Base-by-base conservation (phyloP, 2,797 vertebrate species). In the Melanotaenia trifasciata region DNA sequence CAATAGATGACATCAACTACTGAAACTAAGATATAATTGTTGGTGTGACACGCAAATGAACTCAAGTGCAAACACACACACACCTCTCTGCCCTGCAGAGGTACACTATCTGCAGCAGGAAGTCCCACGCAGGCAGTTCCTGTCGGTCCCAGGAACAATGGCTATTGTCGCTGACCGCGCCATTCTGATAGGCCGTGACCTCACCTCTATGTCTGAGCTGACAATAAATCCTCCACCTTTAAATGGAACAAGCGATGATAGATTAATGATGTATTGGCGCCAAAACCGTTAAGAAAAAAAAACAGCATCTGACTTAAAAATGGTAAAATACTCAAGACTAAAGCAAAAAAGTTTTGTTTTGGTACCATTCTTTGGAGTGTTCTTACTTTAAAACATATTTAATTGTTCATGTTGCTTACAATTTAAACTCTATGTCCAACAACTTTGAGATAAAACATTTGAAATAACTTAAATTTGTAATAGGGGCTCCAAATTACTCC, bases 81-180 rank as follows among this genome's bases (percentile, higher is more conserved):
- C 81, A 77, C 82, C 87, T 92, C 90, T 83, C 81, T 89, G 79
- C 85, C 84, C 84, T 67, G 84, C 62, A 76, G 91, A 86, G 89
- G 87, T 84, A 74, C 89, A 75, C 86, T 93, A 93, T 93, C 83
- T 86, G 87, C 84, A 72, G 85, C 90, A 94, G 95, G 93, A 96
- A 95, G 93, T 92, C 84, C 85, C 80, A 82, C 35, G 83, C 90
- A 93, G 93, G 92, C 90, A 94, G 91, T 95, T 96, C 95, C 95
- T 90, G 87, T 79, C 77, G 88, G 84, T 80, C 65, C 56, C 78
- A 80, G 76, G 81, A 95, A 96, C 94, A 96, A 96, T 95, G 83
- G 86, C 81, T 85, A 94, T 96, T 96, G 95, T 96, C 81, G 56
- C 74, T 45, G 60, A 47, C 45, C 13, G 50, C 51, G 58, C 70